Conservation (phyloP, 2,113 vertebrate genomes). For the Chamaea fasciata region DNA sequence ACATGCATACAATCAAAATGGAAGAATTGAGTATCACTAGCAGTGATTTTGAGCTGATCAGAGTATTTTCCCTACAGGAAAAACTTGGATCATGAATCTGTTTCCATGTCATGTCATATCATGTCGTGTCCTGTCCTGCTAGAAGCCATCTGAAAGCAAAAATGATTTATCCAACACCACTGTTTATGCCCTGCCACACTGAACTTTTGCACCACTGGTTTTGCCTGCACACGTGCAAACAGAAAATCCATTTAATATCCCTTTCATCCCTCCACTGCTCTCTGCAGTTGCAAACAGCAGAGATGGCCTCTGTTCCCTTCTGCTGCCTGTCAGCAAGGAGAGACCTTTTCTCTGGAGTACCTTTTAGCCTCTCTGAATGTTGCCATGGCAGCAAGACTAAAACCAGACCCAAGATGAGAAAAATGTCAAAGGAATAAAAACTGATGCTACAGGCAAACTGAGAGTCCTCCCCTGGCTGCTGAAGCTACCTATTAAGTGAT, state of each 20-base stretch:
- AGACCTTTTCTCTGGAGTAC: slow-evolving; percentile 27
- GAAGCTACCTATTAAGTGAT: slow-evolving; percentile 22
- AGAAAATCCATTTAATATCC: neutral
- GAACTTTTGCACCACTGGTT: neutral
- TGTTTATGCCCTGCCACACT: neutral
- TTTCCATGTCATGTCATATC: neutral
- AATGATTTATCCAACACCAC: neutral
- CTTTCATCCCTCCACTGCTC: neutral
- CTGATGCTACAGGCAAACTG: neutral
- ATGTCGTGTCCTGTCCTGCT: neutral
- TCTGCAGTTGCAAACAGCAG: neutral
- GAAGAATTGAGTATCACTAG: neutral
- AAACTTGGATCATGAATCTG: neutral
- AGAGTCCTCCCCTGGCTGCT: neutral
- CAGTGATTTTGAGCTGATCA: neutral
- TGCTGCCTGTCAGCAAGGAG: neutral
- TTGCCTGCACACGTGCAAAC: neutral
- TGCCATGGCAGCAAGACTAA: slow-evolving; percentile 58
- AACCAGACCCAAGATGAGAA: slow-evolving; percentile 19
- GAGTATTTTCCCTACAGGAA: neutral
- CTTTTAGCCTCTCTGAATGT: slow-evolving; percentile 53
- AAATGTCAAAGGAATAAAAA: slow-evolving; percentile 31
- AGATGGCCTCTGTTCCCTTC: neutral
- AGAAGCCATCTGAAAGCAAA: neutral
- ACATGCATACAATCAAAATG: neutral